Conservation (phyloP, 1,140 invertebrate genomes). For the Drosophila lowei region DNA sequence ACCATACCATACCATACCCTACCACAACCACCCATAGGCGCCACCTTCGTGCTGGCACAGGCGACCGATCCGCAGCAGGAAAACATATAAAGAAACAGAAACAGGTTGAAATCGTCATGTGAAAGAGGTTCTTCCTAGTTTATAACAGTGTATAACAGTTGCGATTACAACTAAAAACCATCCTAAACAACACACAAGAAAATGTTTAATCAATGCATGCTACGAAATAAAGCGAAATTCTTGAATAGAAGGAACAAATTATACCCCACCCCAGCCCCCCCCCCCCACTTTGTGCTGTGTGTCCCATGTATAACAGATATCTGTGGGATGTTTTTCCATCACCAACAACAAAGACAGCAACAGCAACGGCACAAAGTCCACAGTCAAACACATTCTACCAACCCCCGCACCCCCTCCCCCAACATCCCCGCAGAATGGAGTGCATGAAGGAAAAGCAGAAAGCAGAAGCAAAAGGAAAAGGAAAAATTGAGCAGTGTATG, state of each 20-base stretch:
- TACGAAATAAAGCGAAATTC: constrained; percentile 53
- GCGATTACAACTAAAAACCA: constrained; percentile 13
- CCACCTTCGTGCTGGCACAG: constrained; percentile 49
- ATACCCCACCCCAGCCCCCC: not conserved
- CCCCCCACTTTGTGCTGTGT: no score
- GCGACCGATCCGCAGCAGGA: constrained; percentile 23
- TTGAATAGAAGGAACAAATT: constrained; percentile 17
- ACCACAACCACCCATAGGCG: constrained; percentile 26
- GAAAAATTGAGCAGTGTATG: constrained; percentile 45
- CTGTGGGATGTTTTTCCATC: no score
- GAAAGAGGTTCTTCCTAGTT: constrained; percentile 32
- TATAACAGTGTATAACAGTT: constrained; percentile 28
- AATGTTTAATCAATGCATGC: constrained; percentile 48
- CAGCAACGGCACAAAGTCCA: constrained; percentile 7
- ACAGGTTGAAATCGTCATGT: not conserved
- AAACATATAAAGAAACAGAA: constrained; percentile 1
- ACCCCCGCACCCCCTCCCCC: not conserved
- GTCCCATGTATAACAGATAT: no score
- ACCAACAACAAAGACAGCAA: not conserved
- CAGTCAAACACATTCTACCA: not conserved
- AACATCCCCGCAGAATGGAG: not conserved
- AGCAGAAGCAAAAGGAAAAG: constrained; percentile 10
- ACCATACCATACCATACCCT: not conserved
- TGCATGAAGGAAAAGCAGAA: constrained; percentile 22
- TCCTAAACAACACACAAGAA: constrained; percentile 17